Base-by-base conservation (phyloP, 1,140 invertebrate species). In the Drosophila gunungcola region DNA sequence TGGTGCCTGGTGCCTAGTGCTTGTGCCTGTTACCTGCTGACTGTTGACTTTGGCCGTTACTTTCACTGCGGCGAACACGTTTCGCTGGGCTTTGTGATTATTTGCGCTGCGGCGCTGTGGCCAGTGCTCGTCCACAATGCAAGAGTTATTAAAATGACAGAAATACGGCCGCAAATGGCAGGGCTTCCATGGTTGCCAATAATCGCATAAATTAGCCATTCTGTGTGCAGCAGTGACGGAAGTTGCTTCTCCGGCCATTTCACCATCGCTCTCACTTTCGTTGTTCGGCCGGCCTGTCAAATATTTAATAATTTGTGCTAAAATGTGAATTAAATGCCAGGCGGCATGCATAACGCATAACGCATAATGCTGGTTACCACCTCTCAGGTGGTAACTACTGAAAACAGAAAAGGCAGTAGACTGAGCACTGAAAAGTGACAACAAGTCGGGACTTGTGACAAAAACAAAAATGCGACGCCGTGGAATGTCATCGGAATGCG, bases 221-320 rank as follows among this genome's bases (percentile, higher is more conserved):
- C 83, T 77, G 45, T 65, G 10, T 74, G 43, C 83, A 81, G 81
- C 85, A 88, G 84, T 86, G 48, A 29, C 48, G 48, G 48, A 51
- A 83, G 13, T 51, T 12, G 4, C 29, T 25, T 38, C 67, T 12
- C 27, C 27, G 43, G 38, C 38, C 21, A 64, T 74, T 73, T 38
- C 51, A 41, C 69, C 73, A 64, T 56, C 55, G 80, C 82, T 85
- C 84, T 88, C 81, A 85, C 80, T 85, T 84, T 84, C 84, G 61
- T 82, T 75, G 80, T 21, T 0, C 16, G 16, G 16, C 16, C 57
- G 72, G 48, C 61, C 61, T 68, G 75, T 76, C 84, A 88, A 86
- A 86, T 80, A 83, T 88, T 83, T 88, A 88, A 89, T 83, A 83
- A 89, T 76, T 86, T 88, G 70, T 88, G 83, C 84, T 89, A 80